Percentiles rank a stretch among this genome's conserved stretches.
phyloP scores from a whole-genome alignment of 2,113 vertebrate genomes.

The Microtus pennsylvanicus region DNA sequence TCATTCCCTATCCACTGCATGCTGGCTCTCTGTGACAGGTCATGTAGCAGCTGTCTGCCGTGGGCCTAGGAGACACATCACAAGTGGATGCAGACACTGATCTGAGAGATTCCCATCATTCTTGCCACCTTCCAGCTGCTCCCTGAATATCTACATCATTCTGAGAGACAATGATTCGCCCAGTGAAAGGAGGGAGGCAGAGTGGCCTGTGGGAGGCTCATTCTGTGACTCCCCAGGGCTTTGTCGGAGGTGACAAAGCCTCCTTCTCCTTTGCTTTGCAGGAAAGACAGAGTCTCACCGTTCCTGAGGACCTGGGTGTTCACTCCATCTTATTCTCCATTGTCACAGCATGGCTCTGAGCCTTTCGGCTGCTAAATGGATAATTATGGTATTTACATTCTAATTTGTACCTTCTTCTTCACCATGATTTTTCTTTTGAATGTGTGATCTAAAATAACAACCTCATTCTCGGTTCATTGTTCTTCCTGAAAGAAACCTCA shows the following conservation, averaged over 20 bases:
- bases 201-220: background rate
- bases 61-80: background rate
- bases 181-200: background rate
- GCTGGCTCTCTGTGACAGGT: background rate
- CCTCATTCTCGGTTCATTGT: conserved; percentile 36
- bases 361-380: background rate
- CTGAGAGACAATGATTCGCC: background rate
- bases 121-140: background rate
- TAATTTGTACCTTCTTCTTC: conserved; percentile 13
- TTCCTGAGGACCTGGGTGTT: background rate
- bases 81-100: background rate
- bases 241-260: background rate
- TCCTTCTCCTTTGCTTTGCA: background rate
- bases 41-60: no score
- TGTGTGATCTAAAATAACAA: background rate
- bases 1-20: background rate
- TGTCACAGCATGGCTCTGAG: background rate
- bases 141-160: background rate
- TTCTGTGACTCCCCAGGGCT: background rate
- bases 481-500: conserved; percentile 24
- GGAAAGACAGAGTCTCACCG: background rate
- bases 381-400: background rate
- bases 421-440: conserved; percentile 16
- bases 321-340: background rate
- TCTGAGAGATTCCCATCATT: background rate